phyloP scores from a whole-genome alignment of 2,113 vertebrate species.

The Irena cyanogastra region DNA sequence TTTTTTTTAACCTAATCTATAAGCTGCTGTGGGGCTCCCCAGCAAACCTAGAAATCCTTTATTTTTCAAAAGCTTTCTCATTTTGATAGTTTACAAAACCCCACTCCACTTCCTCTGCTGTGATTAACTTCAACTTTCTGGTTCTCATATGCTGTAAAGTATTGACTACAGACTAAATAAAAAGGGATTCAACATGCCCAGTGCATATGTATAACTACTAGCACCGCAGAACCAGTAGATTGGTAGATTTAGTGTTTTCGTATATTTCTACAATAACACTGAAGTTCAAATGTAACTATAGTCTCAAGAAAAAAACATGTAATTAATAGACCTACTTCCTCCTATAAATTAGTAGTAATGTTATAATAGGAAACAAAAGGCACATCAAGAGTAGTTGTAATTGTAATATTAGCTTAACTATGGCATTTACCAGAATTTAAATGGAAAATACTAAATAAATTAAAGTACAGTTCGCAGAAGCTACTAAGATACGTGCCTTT shows the following conservation, averaged over 20 bases:
- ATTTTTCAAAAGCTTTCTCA: background rate
- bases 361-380: background rate
- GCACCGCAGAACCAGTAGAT: rapidly evolving
- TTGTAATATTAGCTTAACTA: background rate
- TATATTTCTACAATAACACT: background rate
- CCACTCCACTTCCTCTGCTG: background rate
- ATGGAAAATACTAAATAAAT: background rate
- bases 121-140: background rate
- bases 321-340: background rate
- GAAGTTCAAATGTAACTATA: background rate
- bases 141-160: background rate
- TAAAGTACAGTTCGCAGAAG: background rate
- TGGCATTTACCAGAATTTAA: background rate
- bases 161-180: background rate
- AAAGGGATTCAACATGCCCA: background rate
- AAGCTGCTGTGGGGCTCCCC: rapidly evolving
- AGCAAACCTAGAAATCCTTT: background rate
- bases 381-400: background rate
- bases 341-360: background rate
- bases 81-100: background rate
- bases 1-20: background rate
- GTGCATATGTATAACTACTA: rapidly evolving
- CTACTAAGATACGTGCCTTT: background rate
- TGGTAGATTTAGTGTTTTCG: background rate
- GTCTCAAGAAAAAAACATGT: background rate